Evolutionary conservation across 2,113 vertebrate species (phyloP).

Genomic region (Scomber colias): DNA sequence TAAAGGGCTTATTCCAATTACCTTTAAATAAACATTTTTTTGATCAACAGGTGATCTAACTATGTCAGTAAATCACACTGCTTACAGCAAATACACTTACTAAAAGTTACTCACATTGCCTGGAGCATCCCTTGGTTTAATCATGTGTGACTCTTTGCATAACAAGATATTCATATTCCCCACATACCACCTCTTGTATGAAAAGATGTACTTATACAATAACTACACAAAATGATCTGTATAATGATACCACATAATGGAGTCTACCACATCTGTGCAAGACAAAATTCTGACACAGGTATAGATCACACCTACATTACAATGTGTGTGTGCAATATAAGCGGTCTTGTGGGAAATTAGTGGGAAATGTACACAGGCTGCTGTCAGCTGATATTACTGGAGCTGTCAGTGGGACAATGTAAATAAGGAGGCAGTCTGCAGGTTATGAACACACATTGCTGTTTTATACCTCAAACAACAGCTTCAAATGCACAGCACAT

Average conservation of each 20-base stretch:
- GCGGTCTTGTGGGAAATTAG: constrained; percentile 37
- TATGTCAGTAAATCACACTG: not conserved
- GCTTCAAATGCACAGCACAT: not conserved
- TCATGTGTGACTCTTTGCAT: not conserved
- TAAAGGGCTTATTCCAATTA: not conserved
- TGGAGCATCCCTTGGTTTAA: not conserved
- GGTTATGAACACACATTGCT: not conserved
- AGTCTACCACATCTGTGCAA: not conserved
- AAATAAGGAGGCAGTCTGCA: constrained; percentile 24
- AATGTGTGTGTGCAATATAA: not conserved
- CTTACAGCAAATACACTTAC: not conserved
- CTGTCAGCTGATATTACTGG: constrained; percentile 6
- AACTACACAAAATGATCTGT: not conserved
- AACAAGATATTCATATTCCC: not conserved
- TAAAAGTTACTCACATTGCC: no score
- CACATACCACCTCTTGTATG: not conserved
- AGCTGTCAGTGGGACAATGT: constrained; percentile 24
- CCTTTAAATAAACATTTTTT: not conserved
- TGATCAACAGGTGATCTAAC: not conserved
- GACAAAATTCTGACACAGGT: constrained; percentile 15
- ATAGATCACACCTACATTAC: constrained; percentile 3
- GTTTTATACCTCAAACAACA: constrained; percentile 1
- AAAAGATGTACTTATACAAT: not conserved
- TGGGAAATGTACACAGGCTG: not conserved
- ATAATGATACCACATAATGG: not conserved